A percentile compares a stretch with the other conserved stretches of the same genome.
Evolutionary conservation across 2,113 vertebrate genomes (phyloP).

Genomic region (Myotis brandtii): DNA sequence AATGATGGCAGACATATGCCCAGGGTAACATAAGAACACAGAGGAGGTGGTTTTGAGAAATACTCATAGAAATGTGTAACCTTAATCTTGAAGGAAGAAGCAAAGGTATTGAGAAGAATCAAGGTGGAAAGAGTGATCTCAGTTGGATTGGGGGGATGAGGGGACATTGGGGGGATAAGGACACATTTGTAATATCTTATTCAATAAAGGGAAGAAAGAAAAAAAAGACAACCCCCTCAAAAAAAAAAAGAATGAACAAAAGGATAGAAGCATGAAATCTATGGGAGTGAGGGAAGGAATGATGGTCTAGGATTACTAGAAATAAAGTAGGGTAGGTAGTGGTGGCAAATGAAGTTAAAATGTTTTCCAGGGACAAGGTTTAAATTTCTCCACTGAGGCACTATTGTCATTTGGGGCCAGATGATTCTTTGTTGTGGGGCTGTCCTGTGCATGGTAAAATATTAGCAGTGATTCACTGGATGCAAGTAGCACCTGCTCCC

Average conservation of each 20-base stretch:
- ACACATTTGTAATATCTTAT: too few species aligned
- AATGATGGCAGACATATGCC: background rate
- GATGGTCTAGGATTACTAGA: background rate
- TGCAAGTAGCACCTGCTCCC: background rate
- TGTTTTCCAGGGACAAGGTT: background rate
- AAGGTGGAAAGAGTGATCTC: background rate
- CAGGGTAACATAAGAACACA: background rate
- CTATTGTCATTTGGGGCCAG: background rate
- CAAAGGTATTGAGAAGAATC: conserved; percentile 27
- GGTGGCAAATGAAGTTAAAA: background rate
- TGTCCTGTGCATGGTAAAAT: background rate
- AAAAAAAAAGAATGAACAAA: background rate
- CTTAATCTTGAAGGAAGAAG: conserved; percentile 30
- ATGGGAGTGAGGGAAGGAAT: background rate
- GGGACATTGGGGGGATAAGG: too few species aligned
- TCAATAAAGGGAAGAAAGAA: too few species aligned
- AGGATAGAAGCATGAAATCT: background rate
- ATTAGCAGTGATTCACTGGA: background rate
- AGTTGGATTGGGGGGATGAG: background rate
- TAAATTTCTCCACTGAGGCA: background rate
- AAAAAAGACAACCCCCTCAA: too few species aligned
- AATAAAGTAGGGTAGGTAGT: background rate
- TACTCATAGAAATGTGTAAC: background rate
- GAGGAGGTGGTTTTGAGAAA: background rate
- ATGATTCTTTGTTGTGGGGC: background rate